Percentiles rank a stretch among this genome's conserved stretches.
These are phyloP conservation scores for Aphelinus certus DNA, from an alignment of 1,140 invertebrate genomes.

Conservation along the genomic window DNA sequence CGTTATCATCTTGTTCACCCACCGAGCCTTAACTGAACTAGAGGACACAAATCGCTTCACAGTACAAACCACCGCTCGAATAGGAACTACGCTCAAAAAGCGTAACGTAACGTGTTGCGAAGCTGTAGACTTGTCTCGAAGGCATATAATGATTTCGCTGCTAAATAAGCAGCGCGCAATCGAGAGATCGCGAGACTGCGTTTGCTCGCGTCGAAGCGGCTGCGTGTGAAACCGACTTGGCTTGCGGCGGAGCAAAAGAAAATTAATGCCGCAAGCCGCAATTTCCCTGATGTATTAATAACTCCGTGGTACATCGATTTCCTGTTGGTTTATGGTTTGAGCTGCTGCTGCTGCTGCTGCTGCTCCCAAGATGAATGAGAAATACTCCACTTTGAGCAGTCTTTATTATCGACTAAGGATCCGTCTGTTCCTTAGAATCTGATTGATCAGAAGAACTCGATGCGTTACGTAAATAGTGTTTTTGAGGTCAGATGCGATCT, in stretches of 20 bases:
- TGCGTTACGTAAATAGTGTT: too few relatives aligned
- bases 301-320: slow-evolving; percentile 13
- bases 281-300: slow-evolving; percentile 18
- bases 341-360: neutral
- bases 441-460: too few relatives aligned
- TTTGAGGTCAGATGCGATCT: too few relatives aligned
- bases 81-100: neutral
- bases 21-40: too few relatives aligned
- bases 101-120: neutral
- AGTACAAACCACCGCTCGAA: neutral
- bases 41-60: too few relatives aligned
- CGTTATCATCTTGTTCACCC: too few relatives aligned
- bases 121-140: neutral
- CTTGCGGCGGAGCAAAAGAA: slow-evolving; percentile 27
- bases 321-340: neutral
- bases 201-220: slow-evolving; percentile 18
- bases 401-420: too few relatives aligned
- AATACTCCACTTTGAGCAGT: too few relatives aligned
- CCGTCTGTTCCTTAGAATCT: too few relatives aligned
- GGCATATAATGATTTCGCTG: neutral
- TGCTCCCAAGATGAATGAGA: too few relatives aligned
- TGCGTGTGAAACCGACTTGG: slow-evolving; percentile 48
- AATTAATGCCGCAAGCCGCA: slow-evolving; percentile 6
- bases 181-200: slow-evolving; percentile 33
- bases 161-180: neutral